phyloP scores from a whole-genome alignment of 2,888 invertebrate genomes.

The Notodonta dromedarius region DNA sequence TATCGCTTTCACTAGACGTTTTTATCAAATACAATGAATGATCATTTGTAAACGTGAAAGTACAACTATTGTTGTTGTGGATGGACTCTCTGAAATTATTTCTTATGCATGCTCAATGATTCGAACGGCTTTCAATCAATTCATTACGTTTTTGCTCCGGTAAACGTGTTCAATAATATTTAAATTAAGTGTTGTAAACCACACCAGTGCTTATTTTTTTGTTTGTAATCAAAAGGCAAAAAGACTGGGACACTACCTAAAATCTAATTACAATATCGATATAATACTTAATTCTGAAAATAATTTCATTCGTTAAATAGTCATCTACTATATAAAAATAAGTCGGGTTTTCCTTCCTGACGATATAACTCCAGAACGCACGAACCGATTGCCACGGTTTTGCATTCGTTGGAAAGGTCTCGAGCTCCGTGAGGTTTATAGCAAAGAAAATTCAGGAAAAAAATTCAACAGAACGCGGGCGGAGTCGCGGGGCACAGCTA shows the following conservation, averaged over 20 bases:
- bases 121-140: constrained; percentile 57
- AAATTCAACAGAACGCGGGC: too few relatives aligned
- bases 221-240: not conserved
- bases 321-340: too few relatives aligned
- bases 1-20: constrained; percentile 79
- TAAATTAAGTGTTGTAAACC: constrained; percentile 49
- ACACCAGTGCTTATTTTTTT: constrained; percentile 18
- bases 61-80: constrained; percentile 64
- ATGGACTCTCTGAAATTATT: constrained; percentile 53
- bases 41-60: constrained; percentile 78
- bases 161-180: constrained; percentile 47
- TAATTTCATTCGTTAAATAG: too few relatives aligned
- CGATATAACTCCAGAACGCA: too few relatives aligned
- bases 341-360: too few relatives aligned
- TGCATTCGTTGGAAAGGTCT: too few relatives aligned
- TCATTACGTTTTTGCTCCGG: constrained; percentile 51
- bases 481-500: too few relatives aligned
- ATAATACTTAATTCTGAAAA: constrained; percentile 19
- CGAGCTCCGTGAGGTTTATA: too few relatives aligned
- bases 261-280: constrained; percentile 31
- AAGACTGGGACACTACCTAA: constrained; percentile 6
- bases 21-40: constrained; percentile 74
- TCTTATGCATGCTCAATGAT: constrained; percentile 62
- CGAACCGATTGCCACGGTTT: too few relatives aligned
- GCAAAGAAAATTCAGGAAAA: too few relatives aligned